A percentile compares a stretch with the other conserved stretches of the same genome.
phyloP scores from a whole-genome alignment of 2,113 vertebrate species.

The Chelonoidis abingdonii region DNA sequence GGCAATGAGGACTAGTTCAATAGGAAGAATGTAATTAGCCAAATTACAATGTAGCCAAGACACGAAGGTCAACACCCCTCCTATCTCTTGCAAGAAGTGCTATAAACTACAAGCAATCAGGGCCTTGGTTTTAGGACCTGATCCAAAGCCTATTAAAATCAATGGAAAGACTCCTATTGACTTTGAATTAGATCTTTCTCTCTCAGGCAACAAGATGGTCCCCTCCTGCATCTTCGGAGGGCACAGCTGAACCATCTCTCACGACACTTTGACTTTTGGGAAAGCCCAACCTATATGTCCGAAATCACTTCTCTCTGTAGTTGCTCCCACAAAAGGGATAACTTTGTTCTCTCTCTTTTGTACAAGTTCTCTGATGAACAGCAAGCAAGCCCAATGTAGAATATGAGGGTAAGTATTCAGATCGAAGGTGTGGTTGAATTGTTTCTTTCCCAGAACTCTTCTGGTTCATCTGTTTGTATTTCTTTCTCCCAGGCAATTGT shows the following conservation, averaged over 20 bases:
- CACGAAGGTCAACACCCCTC: not conserved
- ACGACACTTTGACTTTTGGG: not conserved
- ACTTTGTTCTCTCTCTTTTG: not conserved
- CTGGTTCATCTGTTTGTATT: not conserved
- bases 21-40: not conserved
- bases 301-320: not conserved
- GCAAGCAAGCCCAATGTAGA: not conserved
- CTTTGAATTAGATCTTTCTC: not conserved
- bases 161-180: not conserved
- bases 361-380: not conserved
- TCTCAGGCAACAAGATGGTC: not conserved
- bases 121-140: not conserved
- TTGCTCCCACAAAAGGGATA: not conserved
- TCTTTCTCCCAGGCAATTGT: not conserved
- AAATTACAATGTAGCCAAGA: not conserved
- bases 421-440: not conserved
- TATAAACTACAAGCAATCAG: not conserved
- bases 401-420: fast-evolving
- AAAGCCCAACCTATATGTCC: not conserved
- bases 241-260: not conserved
- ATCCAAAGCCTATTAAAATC: not conserved
- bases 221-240: not conserved
- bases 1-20: not conserved
- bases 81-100: not conserved
- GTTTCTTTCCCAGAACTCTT: not conserved